Evolutionary conservation across 2,888 invertebrate species (phyloP).

Genomic region (Phytoseiulus persimilis): DNA sequence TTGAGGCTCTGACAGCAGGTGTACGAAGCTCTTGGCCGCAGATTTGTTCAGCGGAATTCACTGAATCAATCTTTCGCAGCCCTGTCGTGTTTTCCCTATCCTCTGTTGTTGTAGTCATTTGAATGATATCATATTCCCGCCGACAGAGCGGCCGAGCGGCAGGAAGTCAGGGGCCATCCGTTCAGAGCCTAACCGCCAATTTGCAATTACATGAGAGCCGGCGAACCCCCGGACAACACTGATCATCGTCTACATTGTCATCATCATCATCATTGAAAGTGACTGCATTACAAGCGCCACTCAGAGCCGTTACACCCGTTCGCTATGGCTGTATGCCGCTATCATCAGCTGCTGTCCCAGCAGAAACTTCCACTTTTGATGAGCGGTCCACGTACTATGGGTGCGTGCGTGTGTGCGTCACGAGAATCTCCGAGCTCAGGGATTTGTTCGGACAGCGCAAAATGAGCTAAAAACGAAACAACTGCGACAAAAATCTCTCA

Average conservation of each 20-base stretch:
- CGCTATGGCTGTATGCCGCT: background rate
- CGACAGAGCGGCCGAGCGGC: background rate
- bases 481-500: background rate
- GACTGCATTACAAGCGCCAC: background rate
- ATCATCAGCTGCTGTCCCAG: background rate
- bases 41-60: background rate
- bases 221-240: background rate
- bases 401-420: background rate
- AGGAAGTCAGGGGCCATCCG: background rate
- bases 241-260: background rate
- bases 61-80: background rate
- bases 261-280: background rate
- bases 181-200: background rate
- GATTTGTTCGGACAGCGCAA: background rate
- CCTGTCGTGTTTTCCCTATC: background rate
- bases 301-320: background rate
- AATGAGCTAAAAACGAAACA: background rate
- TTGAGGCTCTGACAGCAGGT: background rate
- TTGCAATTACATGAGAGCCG: background rate
- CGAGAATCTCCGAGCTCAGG: background rate
- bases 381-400: background rate
- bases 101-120: background rate
- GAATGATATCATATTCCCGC: background rate
- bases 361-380: background rate
- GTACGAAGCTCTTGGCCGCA: background rate